Conservation (phyloP, 1,140 invertebrate genomes). For the Polypedilum pembai region DNA sequence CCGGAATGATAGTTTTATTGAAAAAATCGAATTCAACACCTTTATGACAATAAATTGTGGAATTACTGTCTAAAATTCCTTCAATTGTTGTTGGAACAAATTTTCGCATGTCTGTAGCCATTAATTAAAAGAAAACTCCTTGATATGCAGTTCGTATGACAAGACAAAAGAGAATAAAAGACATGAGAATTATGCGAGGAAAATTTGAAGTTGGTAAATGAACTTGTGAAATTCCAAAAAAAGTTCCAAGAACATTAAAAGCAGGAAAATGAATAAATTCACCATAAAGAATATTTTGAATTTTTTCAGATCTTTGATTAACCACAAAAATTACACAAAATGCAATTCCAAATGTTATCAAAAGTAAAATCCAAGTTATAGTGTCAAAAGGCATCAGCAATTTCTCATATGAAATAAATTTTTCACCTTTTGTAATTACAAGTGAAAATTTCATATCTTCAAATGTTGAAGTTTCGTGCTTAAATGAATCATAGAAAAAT, state of each 20-base stretch:
- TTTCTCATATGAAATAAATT: neutral
- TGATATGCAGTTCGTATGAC: neutral
- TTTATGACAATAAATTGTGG: neutral
- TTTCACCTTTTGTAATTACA: neutral
- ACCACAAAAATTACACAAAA: neutral
- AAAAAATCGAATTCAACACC: neutral
- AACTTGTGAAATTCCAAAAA: neutral
- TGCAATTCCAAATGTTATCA: neutral
- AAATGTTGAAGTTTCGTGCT: neutral
- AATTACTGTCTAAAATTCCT: neutral
- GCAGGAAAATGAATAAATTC: neutral
- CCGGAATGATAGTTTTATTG: neutral
- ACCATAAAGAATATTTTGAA: neutral
- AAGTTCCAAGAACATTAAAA: neutral
- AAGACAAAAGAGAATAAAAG: neutral
- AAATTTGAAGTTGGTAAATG: neutral
- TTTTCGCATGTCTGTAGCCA: neutral
- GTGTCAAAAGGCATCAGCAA: neutral
- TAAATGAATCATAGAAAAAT: neutral
- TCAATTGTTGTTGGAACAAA: neutral
- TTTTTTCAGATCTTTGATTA: neutral
- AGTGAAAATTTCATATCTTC: neutral
- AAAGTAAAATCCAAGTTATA: neutral
- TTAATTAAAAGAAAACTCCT: neutral
- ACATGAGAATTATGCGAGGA: neutral